phyloP scores from a whole-genome alignment of 2,797 vertebrate genomes.

The Cuniculus paca region DNA sequence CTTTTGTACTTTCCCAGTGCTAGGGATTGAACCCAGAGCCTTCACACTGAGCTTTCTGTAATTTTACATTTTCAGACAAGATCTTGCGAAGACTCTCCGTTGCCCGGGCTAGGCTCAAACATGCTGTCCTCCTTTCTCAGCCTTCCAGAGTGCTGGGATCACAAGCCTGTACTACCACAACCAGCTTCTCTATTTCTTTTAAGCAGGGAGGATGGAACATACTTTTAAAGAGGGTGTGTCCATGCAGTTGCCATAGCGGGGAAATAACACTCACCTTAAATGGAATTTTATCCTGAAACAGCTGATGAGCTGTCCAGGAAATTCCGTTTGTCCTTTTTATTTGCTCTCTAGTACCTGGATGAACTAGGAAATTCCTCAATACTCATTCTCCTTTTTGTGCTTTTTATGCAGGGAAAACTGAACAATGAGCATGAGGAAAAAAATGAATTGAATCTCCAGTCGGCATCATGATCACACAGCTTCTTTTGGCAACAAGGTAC shows the following conservation, averaged over 20 bases:
- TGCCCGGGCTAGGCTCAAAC: neutral
- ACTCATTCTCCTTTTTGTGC: neutral
- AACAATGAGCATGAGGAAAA: rapidly evolving
- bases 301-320: neutral
- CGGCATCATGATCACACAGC: rapidly evolving
- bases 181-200: neutral
- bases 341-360: neutral
- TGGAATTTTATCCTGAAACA: neutral
- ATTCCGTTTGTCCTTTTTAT: neutral
- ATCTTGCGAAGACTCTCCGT: neutral
- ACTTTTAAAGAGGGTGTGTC: neutral
- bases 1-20: too few species aligned
- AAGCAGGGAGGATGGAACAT: neutral
- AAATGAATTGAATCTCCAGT: neutral
- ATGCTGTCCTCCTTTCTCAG: neutral
- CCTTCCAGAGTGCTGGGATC: too few species aligned
- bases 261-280: neutral
- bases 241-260: neutral
- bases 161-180: too few species aligned
- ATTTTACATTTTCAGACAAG: neutral
- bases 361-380: too few species aligned
- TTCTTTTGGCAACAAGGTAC: rapidly evolving
- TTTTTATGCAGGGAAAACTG: neutral
- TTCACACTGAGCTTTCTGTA: neutral
- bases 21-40: neutral